Conservation (phyloP, 2,888 invertebrate species). For the Ennomos fuscantarius region DNA sequence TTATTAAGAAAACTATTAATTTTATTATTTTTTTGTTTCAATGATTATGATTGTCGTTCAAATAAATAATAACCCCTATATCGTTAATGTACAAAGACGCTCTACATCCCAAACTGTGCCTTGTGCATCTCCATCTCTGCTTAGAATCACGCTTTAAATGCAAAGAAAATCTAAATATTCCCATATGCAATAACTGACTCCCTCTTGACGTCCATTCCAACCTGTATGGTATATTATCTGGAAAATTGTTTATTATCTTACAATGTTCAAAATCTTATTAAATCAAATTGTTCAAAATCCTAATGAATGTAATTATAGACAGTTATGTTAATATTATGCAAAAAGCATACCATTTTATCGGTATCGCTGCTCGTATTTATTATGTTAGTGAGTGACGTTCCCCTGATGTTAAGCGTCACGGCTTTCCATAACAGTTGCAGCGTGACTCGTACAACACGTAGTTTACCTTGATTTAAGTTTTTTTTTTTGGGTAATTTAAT, state of each 20-base stretch:
- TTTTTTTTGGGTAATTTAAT: too few species aligned
- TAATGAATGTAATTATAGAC: too few species aligned
- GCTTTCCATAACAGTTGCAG: too few species aligned
- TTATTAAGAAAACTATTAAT: too few species aligned
- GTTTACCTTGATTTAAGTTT: too few species aligned
- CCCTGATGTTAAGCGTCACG: too few species aligned
- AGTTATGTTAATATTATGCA: too few species aligned
- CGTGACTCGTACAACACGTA: too few species aligned
- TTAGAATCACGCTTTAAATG: slow-evolving; percentile 2
- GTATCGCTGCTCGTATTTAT: too few species aligned
- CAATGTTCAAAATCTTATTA: background rate
- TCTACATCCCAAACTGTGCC: slow-evolving; percentile 18
- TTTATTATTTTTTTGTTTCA: background rate
- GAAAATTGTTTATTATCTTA: slow-evolving; percentile 2
- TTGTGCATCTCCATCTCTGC: slow-evolving; percentile 18
- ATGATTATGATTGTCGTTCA: slow-evolving; percentile 10
- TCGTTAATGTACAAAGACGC: slow-evolving; percentile 7
- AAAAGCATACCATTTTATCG: too few species aligned
- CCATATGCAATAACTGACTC: slow-evolving; percentile 2
- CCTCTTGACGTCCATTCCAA: slow-evolving; percentile 5
- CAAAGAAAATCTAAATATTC: slow-evolving; percentile 4
- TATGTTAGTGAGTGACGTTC: too few species aligned
- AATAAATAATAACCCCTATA: background rate
- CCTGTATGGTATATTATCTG: slow-evolving; percentile 1
- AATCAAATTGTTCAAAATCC: background rate